phyloP scores from a whole-genome alignment of 2,888 invertebrate genomes.

The Drosophila silvestris region DNA sequence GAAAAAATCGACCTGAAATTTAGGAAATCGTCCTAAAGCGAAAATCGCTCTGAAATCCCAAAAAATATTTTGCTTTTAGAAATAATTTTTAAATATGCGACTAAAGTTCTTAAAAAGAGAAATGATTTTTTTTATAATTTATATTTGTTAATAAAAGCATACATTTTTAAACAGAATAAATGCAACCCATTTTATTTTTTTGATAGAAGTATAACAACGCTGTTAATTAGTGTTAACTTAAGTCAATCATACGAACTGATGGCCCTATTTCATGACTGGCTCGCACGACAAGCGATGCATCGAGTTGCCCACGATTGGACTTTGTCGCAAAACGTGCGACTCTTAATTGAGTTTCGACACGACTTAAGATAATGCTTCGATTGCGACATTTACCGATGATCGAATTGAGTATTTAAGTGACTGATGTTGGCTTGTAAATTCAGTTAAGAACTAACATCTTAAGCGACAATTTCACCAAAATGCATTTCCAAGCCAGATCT shows the following conservation, averaged over 20 bases:
- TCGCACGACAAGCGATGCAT: background rate
- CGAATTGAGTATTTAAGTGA: constrained; percentile 27
- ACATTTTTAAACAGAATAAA: background rate
- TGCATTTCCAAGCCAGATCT: constrained; percentile 19
- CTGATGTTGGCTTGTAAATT: background rate
- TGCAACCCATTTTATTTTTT: background rate
- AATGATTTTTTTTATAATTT: background rate
- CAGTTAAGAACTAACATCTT: constrained; percentile 14
- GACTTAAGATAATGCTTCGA: background rate
- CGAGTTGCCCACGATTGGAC: background rate
- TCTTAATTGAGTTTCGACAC: constrained; percentile 11
- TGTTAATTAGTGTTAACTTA: background rate
- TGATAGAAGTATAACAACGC: background rate
- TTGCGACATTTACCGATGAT: no score
- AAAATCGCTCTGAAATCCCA: background rate
- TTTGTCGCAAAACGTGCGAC: constrained; percentile 2
- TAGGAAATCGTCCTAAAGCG: background rate
- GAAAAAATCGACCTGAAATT: background rate
- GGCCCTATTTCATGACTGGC: background rate
- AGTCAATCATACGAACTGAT: background rate
- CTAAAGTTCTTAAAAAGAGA: background rate
- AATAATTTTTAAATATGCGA: background rate
- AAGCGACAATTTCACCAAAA: constrained; percentile 3
- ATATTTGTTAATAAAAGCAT: background rate
- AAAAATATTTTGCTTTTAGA: background rate